A percentile compares a stretch with the other conserved stretches of the same genome.
Evolutionary conservation across 23 tunicate species (phyloP).

Genomic region (Pegea sp.): DNA sequence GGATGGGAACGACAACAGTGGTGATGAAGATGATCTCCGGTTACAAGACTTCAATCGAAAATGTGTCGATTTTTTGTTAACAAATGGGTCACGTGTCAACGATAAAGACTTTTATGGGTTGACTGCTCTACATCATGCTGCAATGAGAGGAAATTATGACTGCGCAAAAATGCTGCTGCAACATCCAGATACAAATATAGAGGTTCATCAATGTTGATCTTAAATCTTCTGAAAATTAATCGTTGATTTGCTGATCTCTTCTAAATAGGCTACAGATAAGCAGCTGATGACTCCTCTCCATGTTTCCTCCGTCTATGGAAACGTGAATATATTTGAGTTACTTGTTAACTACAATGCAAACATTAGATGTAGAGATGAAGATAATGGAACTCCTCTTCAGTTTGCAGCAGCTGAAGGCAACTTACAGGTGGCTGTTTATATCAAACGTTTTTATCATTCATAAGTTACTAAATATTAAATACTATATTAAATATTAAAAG

Average conservation of each 20-base stretch:
- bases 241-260: too few relatives aligned
- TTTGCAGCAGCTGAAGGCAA: slow-evolving; percentile 90
- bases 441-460: background rate
- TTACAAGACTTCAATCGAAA: slow-evolving; percentile 19
- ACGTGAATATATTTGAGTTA: slow-evolving; percentile 22
- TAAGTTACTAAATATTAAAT: background rate
- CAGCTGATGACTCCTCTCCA: slow-evolving; percentile 95
- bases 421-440: slow-evolving; percentile 17
- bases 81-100: slow-evolving; percentile 40
- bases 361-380: slow-evolving; percentile 42
- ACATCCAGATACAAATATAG: slow-evolving; percentile 26
- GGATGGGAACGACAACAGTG: too few relatives aligned
- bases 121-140: slow-evolving; percentile 75
- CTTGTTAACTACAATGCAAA: slow-evolving; percentile 43
- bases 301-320: slow-evolving; percentile 71
- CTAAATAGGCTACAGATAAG: slow-evolving; percentile 63
- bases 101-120: slow-evolving; percentile 74
- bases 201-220: slow-evolving; percentile 10
- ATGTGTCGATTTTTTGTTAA: slow-evolving; percentile 21
- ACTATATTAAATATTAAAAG: too few relatives aligned
- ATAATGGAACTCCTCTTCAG: slow-evolving; percentile 84
- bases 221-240: background rate
- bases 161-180: slow-evolving; percentile 24
- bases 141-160: slow-evolving; percentile 42
- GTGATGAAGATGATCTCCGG: slow-evolving; percentile 25